Conservation (phyloP, 2,797 vertebrate genomes). For the Thamnophis elegans region DNA sequence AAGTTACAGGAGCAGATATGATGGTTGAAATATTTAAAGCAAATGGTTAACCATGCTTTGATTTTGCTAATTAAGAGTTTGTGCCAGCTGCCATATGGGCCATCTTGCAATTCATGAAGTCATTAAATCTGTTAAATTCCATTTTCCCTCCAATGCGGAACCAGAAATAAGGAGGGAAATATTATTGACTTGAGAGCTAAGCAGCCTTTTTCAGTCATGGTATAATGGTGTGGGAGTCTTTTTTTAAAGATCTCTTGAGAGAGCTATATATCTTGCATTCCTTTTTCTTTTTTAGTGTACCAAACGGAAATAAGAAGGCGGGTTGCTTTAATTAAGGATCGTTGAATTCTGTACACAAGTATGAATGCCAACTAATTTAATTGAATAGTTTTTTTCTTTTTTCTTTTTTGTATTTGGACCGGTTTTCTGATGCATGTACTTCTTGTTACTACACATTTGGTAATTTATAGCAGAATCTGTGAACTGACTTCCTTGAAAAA, state of each 20-base stretch:
- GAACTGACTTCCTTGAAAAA: background rate
- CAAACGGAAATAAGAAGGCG: background rate
- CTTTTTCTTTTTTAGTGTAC: background rate
- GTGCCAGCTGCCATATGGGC: slow-evolving; percentile 73
- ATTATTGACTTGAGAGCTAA: slow-evolving; percentile 41
- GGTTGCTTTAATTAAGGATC: background rate
- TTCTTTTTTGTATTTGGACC: background rate
- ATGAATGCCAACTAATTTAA: background rate
- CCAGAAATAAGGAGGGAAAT: slow-evolving; percentile 49
- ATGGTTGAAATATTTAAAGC: slow-evolving; percentile 30
- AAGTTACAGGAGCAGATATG: slow-evolving; percentile 21
- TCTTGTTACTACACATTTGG: background rate
- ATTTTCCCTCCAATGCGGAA: slow-evolving; percentile 58
- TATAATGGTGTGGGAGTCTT: slow-evolving; percentile 18
- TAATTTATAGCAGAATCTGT: background rate
- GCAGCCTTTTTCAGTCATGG: background rate
- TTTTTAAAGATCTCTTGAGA: slow-evolving; percentile 16
- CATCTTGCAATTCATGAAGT: slow-evolving; percentile 80
- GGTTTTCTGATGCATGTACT: background rate
- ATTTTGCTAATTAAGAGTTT: slow-evolving; percentile 53
- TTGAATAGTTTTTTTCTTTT: background rate
- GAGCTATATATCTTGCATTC: background rate
- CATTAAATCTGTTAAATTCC: slow-evolving; percentile 56
- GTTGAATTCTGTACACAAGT: background rate
- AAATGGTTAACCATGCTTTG: background rate